These are phyloP conservation scores for Lordiphosa collinella DNA, from an alignment of 1,140 invertebrate species.

Conservation along the genomic window DNA sequence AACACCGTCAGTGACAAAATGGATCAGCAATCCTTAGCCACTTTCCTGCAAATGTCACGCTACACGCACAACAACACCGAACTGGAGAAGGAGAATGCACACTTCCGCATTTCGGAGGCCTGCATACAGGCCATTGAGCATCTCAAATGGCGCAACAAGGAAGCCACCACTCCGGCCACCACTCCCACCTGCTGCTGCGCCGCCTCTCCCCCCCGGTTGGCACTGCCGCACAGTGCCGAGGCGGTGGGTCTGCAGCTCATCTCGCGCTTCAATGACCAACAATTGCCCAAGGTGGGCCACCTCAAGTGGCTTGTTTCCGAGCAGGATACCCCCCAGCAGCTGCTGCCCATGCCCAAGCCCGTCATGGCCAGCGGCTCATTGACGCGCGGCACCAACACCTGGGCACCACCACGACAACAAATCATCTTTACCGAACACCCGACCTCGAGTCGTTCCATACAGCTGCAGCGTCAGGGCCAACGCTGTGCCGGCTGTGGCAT, in stretches of 20 bases:
- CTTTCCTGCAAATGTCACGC: conserved; percentile 87
- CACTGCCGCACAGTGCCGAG: conserved; percentile 84
- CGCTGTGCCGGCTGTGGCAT: conserved; percentile 93
- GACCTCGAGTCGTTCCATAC: conserved; percentile 82
- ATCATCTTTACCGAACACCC: conserved; percentile 91
- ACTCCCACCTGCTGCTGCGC: not conserved
- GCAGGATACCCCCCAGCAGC: conserved; percentile 87
- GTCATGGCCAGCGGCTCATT: conserved; percentile 75
- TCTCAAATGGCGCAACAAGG: conserved; percentile 80
- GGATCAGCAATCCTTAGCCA: conserved; percentile 87
- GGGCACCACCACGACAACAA: conserved; percentile 92
- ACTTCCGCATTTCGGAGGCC: conserved; percentile 92
- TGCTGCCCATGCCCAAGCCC: conserved; percentile 86
- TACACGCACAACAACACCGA: conserved; percentile 87
- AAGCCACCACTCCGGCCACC: conserved; percentile 8
- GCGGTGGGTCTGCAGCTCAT: conserved; percentile 89
- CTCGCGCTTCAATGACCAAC: conserved; percentile 88
- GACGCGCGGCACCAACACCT: conserved; percentile 87
- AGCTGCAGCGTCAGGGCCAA: conserved; percentile 89
- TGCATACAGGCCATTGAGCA: conserved; percentile 91
- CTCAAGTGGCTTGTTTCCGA: conserved; percentile 92
- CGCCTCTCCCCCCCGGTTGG: not conserved
- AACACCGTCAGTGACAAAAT: conserved; percentile 72
- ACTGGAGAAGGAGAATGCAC: conserved; percentile 91
- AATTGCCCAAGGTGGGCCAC: conserved; percentile 88